Evolutionary conservation across 2,888 invertebrate species (phyloP).

Genomic region (Ceriagrion tenellum): DNA sequence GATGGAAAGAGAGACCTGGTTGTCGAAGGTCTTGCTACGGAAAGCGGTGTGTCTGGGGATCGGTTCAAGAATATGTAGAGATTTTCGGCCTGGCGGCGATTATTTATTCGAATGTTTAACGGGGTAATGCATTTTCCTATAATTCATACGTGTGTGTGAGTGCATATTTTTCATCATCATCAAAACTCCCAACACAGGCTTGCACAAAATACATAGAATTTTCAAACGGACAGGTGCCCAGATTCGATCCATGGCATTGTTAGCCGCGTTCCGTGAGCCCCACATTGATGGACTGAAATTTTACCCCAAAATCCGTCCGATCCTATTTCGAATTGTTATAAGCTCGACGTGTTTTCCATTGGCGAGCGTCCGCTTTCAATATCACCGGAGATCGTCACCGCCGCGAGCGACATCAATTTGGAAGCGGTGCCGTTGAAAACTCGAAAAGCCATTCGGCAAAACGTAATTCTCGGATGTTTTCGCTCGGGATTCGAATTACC

Average conservation of each 20-base stretch:
- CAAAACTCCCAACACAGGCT: neutral
- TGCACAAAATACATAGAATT: neutral
- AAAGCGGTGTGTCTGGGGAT: too few species aligned
- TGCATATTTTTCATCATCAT: neutral
- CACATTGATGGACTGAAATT: neutral
- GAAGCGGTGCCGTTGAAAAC: neutral
- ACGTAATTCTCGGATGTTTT: conserved; percentile 8
- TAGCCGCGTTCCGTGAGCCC: neutral
- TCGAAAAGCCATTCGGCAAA: neutral
- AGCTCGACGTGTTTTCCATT: neutral
- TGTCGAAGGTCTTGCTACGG: too few species aligned
- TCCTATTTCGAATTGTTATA: neutral
- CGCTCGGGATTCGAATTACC: conserved; percentile 8
- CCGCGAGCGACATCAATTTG: neutral
- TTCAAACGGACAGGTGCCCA: neutral
- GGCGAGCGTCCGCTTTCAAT: neutral
- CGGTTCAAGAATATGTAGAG: too few species aligned
- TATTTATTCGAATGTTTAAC: too few species aligned
- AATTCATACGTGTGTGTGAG: too few species aligned
- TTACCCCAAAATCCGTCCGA: neutral
- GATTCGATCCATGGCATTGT: neutral
- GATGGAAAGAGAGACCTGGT: too few species aligned
- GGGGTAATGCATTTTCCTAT: too few species aligned
- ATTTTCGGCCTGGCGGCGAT: too few species aligned
- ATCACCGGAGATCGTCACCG: too few species aligned